Evolutionary conservation across 1,140 invertebrate species (phyloP), one percentile per base, ranked within the genome.

Genomic region (Elymnias hypermnestra): DNA sequence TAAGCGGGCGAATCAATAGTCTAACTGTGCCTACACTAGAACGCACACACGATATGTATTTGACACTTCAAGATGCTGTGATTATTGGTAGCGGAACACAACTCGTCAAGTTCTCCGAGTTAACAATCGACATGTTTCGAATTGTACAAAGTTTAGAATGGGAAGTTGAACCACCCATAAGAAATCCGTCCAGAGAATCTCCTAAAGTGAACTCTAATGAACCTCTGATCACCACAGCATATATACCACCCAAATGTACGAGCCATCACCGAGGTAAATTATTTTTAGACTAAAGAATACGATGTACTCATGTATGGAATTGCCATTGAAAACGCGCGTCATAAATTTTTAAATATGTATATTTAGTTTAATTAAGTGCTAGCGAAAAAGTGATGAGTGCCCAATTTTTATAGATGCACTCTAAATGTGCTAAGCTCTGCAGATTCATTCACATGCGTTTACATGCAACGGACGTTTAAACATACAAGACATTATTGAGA

Each of bases 81-180:
- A 97, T 99, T 53, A 92, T 99, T 37, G 97, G 97, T 25, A 97
- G 97, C 74, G 94, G 94, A 64, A 91, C 92, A 60, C 95, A 98
- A 73, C 97, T 98, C 89, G 95, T 97, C n/a, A 98, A 98, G 85
- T 98, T 98, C 87, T 98, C 96, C 59, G 97, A 98, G 84, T 87
- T 99, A 42, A 98, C 97, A 10, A 93, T 99, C 88, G 97, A 99
- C 85, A 99, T 99, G 97, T 99, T 97, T 76, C 89, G 97, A 57
- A 98, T 99, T 92, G 89, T 98, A 26, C 97, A 98, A 87, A 97
- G 95, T 1, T 81, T 98, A 33, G 97, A 98, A 81, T 87, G 96
- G 52, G 97, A 98, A 18, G 74, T 95, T 95, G 10, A 92, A 12
- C 25, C 31, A 4, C 41, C 40, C 5, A 28, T 38, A 13, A 44